These are phyloP conservation scores for Melinopterus prodromus DNA, from an alignment of 2,888 invertebrate species.

Conservation along the genomic window DNA sequence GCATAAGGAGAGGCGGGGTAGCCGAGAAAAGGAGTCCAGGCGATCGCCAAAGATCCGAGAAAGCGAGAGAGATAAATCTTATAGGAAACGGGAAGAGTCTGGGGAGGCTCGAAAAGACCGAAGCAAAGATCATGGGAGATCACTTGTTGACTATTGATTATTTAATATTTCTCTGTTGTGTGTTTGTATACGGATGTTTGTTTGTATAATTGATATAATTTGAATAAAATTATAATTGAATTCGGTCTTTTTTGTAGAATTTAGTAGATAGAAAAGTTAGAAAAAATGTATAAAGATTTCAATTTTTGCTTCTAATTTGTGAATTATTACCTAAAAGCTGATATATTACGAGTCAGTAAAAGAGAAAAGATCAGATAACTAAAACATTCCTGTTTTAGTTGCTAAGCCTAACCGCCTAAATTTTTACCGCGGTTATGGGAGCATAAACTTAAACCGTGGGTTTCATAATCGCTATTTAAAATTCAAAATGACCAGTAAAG, in stretches of 20 bases:
- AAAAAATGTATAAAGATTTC: neutral
- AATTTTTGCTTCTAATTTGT: no score
- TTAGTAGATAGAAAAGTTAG: neutral
- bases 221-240: neutral
- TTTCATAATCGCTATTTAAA: no score
- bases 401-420: no score
- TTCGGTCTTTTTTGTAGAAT: neutral
- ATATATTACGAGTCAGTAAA: no score
- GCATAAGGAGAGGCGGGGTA: constrained; percentile 40
- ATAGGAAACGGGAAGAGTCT: constrained; percentile 48
- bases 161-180: constrained; percentile 27
- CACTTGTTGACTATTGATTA: constrained; percentile 53
- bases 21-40: constrained; percentile 36
- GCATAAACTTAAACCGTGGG: no score
- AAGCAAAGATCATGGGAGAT: constrained; percentile 47
- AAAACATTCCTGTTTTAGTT: no score
- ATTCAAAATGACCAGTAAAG: no score
- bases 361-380: no score
- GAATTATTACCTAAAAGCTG: no score
- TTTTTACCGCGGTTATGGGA: no score
- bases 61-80: constrained; percentile 47
- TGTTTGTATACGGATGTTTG: constrained; percentile 12
- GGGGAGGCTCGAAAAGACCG: constrained; percentile 51
- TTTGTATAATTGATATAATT: neutral
- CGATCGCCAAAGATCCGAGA: constrained; percentile 44